Evolutionary conservation across 2,113 vertebrate genomes (phyloP), one percentile per base, ranked within the genome.

Genomic region (Scophthalmus maximus): DNA sequence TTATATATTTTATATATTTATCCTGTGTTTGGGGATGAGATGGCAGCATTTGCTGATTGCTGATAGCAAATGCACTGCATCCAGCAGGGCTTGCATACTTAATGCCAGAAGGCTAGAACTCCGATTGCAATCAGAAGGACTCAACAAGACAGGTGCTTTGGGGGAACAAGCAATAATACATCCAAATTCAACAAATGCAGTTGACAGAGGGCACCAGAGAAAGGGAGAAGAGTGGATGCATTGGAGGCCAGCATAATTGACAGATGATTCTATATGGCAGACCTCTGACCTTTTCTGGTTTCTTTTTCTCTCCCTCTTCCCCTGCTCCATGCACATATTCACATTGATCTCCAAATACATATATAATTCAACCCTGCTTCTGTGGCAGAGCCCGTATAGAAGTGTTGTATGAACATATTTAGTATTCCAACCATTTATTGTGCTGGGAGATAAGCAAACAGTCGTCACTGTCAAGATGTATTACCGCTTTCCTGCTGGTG

Each of bases 111-210:
- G 77, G 63, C 78, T 81, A 26, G 58, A 65, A 56, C 53, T 73
- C 26, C 44, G 83, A 88, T 87, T 90, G 83, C 90, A 90, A 89
- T 89, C 89, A 89, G 72, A 62, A 62, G 58, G 60, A 75, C 61
- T 14, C 51, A 65, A 53, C 36, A 62, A 79, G 46, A 17, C 46
- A 12, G 61, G 55, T 15, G 36, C 61, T 26, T 49, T 84, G 70
- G 76, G 77, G 77, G 70, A 68, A 68, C 76, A 82, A 80, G 76
- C 71, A 68, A 58, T 65, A 76, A 84, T 74, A 51, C 76, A 73
- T 85, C 68, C 68, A 73, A 78, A 83, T 84, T 76, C 77, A 87
- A 88, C 76, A 86, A 84, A 81, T 81, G 69, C 63, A 59, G 68
- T 70, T 81, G 81, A 64, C 64, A 49, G 71, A 78, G 55, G 60